Base-by-base conservation (phyloP, 1,140 invertebrate genomes). In the Streblospio benedicti region DNA sequence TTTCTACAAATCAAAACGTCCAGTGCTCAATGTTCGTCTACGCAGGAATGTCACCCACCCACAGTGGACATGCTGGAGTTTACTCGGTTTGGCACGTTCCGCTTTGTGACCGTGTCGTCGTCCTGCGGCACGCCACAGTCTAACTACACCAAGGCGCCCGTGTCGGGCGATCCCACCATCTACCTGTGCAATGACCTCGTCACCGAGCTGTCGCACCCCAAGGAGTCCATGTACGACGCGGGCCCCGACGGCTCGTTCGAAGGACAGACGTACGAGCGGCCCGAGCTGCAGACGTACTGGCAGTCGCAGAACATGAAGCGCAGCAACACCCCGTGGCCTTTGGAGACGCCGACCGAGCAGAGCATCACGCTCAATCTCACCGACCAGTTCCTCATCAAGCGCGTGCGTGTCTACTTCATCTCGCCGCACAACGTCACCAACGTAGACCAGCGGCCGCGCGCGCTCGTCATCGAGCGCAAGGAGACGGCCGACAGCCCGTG, bases 251-350 rank as follows among this genome's bases (percentile, higher is more conserved):
- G 28, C 51, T 31, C 51, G 3, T 23, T 27, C 9, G 23, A 20
- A 20, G 12, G 25, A 32, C 43, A 28, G 20, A 43, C 31, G 12
- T 56, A 25, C 30, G 5, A 56, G 30, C 23, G 23, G 23, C 53
- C 53, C 2, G 32, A 38, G 23, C 38, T 41, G 31, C 31, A 2
- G 18, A 59, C 57, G 14, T 59, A 59, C 31, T 59, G 57, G 57
- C 57, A 59, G 18, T 59, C 57, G 0, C 32, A n/a, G 25, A 59
- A 59, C 32, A 31, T 31, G 5, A 35, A 51, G 28, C 25, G 14
- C 16, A 18, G 18, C 41, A 23, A 16, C 1, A 23, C 20, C 18
- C 31, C 30, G 25, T n/a, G n/a, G n/a, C n/a, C n/a, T n/a, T n/a
- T n/a, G n/a, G n/a, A n/a, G n/a, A n/a, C n/a, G n/a, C n/a, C n/a